Evolutionary conservation across 2,797 vertebrate species (phyloP).

Genomic region (Labeo calbasu): DNA sequence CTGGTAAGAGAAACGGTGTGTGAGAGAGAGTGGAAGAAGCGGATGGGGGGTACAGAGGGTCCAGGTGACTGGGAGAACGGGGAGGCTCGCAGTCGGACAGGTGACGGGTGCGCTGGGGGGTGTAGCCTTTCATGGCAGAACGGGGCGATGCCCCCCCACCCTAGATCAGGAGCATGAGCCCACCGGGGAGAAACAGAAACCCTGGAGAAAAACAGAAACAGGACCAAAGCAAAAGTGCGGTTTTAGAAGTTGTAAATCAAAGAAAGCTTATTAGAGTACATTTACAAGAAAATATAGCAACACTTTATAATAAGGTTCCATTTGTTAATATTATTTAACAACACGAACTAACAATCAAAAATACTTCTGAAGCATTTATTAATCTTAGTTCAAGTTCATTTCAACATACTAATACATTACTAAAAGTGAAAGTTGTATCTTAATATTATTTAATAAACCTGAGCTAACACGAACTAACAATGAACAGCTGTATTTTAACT

Average conservation of each 20-base stretch:
- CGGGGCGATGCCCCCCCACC: constrained; percentile 67
- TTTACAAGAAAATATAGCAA: neutral
- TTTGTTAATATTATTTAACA: no score
- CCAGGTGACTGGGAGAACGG: constrained; percentile 66
- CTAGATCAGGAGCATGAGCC: constrained; percentile 78
- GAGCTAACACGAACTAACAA: neutral
- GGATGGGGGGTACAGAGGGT: constrained; percentile 82
- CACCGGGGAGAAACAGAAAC: constrained; percentile 65
- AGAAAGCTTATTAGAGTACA: neutral
- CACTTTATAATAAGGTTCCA: no score
- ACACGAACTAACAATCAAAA: no score
- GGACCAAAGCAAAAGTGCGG: neutral
- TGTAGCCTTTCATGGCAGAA: constrained; percentile 93
- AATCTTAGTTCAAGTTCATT: neutral
- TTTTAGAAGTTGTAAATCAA: neutral
- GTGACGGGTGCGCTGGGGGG: constrained; percentile 91
- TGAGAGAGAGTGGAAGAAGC: constrained; percentile 81
- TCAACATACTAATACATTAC: no score
- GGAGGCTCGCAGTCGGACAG: constrained; percentile 91
- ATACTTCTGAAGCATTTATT: neutral
- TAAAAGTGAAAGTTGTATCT: no score
- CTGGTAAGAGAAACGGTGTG: constrained; percentile 90
- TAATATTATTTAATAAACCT: neutral
- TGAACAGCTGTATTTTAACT: neutral
- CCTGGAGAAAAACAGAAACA: constrained; percentile 38